Base-by-base conservation (phyloP, 2,113 vertebrate species). In the Albula glossodonta region DNA sequence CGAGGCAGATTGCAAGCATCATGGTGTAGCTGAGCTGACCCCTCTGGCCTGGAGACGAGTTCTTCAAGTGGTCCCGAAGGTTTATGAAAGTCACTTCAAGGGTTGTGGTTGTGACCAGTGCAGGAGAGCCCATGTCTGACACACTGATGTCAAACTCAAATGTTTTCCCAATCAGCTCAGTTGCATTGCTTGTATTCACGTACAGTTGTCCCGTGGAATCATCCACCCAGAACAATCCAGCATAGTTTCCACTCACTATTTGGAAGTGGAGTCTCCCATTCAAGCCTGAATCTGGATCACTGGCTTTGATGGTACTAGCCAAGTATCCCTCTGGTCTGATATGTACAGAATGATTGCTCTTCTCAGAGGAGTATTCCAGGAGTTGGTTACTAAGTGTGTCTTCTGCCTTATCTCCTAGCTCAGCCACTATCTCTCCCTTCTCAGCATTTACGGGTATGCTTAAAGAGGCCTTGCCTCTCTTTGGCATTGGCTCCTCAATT, bases 101-200 rank as follows among this genome's bases (percentile, higher is more conserved):
- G 25, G 87, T 90, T 0, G 94, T 93, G 82, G 87, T 91, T 13
- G 96, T 93, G 86, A 93, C 88, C 83, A 97, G 91, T 22, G 92
- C 91, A 2, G 94, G 92, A 15, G 91, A 94, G 19, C 97, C 98
- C 63, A 83, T 88, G 79, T 99, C 98, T 0, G 94, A 95, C 1
- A 97, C 96, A 1, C 80, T 87, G 0, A 99, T 88, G 25, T 92
- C 89, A 85, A 98, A 90, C 86, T 95, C 95, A 89, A 91, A 93
- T 49, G 92, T 90, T 12, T 92, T 97, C 48, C 96, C 97, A 0
- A 96, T 93, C 0, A 98, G 95, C 88, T 96, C 94, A 22, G 97
- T 98, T 83, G 96, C 95, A 0, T 98, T 98, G 88, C 95, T 97
- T 89, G 93, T 8, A 0, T 98, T 98, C 52, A 98, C 94, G 85